Conservation (phyloP, 2,797 vertebrate genomes). For the Mergus octosetaceus region DNA sequence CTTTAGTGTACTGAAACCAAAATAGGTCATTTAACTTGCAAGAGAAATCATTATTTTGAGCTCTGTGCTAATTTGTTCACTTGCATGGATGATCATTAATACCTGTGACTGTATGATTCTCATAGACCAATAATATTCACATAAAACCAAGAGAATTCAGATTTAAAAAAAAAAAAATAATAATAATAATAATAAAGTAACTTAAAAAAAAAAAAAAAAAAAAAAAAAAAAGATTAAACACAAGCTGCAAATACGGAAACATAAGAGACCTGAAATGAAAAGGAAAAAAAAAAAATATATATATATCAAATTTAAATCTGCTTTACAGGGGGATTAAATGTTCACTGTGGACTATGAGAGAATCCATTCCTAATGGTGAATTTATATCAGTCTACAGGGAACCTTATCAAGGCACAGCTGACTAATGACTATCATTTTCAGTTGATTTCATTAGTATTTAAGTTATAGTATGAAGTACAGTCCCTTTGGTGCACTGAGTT, state of each 20-base stretch:
- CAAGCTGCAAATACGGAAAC: constrained; percentile 18
- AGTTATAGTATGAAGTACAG: constrained; percentile 67
- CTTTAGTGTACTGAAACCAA: constrained; percentile 28
- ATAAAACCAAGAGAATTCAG: not conserved
- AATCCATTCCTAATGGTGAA: constrained; percentile 73
- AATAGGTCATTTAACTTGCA: constrained; percentile 33
- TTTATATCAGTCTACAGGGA: constrained; percentile 72
- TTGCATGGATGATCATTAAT: constrained; percentile 35
- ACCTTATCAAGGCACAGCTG: constrained; percentile 62
- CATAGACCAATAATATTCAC: not conserved
- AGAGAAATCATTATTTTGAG: constrained; percentile 26
- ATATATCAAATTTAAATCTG: constrained; percentile 72
- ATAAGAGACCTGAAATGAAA: constrained; percentile 6
- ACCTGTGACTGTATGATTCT: not conserved
- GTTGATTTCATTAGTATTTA: constrained; percentile 80
- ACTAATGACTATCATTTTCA: constrained; percentile 78
- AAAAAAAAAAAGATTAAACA: constrained; percentile 57
- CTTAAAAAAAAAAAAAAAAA: constrained; percentile 53
- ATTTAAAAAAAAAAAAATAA: not conserved
- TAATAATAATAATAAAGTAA: not conserved
- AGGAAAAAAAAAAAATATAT: not conserved
- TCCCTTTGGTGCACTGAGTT: constrained; percentile 60
- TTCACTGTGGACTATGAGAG: constrained; percentile 38
- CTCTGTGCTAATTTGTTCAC: constrained; percentile 46
- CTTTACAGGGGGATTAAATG: constrained; percentile 68